Evolutionary conservation across 2,797 vertebrate species (phyloP).

Genomic region (Apogon talboti): DNA sequence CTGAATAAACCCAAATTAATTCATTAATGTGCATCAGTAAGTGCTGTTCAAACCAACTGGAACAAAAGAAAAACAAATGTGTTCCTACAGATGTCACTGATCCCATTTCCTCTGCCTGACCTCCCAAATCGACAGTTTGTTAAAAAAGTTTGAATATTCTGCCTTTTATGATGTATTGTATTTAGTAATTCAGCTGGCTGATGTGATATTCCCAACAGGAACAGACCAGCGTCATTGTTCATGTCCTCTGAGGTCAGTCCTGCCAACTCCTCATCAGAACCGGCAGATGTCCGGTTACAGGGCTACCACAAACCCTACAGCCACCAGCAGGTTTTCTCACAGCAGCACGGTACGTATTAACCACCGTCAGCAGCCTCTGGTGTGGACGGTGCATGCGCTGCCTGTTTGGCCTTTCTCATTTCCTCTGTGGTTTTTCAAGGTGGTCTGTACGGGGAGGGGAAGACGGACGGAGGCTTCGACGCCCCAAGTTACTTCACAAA

Average conservation of each 20-base stretch:
- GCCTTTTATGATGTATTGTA: no score
- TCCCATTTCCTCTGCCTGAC: no score
- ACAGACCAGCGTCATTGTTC: slow-evolving; percentile 60
- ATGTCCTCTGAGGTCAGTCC: slow-evolving; percentile 57
- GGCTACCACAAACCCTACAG: slow-evolving; percentile 65
- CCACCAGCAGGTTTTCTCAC: slow-evolving; percentile 68
- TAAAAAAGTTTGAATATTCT: no score
- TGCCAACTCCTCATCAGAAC: slow-evolving; percentile 54
- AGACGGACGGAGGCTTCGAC: slow-evolving; percentile 67
- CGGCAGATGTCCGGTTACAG: slow-evolving; percentile 54
- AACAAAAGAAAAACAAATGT: slow-evolving; percentile 17
- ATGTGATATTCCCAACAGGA: slow-evolving; percentile 28
- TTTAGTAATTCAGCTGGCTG: background rate
- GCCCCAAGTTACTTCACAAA: slow-evolving; percentile 60
- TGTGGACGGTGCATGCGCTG: rapidly evolving
- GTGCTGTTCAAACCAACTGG: slow-evolving; percentile 12
- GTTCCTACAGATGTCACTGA: slow-evolving; percentile 11
- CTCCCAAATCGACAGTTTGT: no score
- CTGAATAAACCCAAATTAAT: no score
- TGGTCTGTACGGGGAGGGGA: slow-evolving; percentile 68
- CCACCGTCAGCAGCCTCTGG: background rate
- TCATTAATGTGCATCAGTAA: slow-evolving; percentile 10
- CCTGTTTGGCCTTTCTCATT: background rate
- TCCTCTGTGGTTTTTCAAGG: slow-evolving; percentile 50
- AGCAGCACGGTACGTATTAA: slow-evolving; percentile 67